Evolutionary conservation across 1,140 invertebrate genomes (phyloP).

Genomic region (Ostrea denselamellosa): DNA sequence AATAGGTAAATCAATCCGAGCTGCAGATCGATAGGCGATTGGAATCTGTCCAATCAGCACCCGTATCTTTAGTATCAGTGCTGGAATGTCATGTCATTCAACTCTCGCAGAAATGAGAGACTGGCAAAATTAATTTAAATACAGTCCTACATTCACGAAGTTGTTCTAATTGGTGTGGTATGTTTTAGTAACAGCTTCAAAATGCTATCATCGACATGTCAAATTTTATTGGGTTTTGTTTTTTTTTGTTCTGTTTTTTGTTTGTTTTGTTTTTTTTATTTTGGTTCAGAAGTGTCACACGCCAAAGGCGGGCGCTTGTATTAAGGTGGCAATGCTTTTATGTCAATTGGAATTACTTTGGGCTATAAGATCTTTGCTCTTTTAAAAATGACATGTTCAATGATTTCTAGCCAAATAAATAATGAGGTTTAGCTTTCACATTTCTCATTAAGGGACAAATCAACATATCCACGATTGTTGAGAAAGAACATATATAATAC

Average conservation of each 20-base stretch:
- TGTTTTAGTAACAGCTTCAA: no score
- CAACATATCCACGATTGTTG: neutral
- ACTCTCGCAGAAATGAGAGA: neutral
- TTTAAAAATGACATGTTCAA: neutral
- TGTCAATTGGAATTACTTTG: conserved; percentile 2
- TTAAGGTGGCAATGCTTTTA: neutral
- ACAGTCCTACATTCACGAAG: no score
- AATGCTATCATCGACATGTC: no score
- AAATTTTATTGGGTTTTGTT: no score
- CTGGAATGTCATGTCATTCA: neutral
- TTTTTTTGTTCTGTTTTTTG: no score
- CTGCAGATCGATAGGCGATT: conserved; percentile 6
- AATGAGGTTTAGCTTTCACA: neutral
- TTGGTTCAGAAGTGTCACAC: neutral
- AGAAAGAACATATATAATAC: neutral
- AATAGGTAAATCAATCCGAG: neutral
- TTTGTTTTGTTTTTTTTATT: neutral
- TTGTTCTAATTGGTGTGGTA: no score
- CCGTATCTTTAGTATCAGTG: neutral
- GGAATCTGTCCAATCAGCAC: conserved; percentile 15
- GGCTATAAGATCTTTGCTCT: neutral
- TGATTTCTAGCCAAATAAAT: conserved; percentile 14
- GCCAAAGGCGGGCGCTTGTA: neutral
- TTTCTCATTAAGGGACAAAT: neutral
- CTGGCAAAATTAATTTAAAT: neutral